Evolutionary conservation across 2,797 vertebrate species (phyloP).

Genomic region (Aeoliscus strigatus): DNA sequence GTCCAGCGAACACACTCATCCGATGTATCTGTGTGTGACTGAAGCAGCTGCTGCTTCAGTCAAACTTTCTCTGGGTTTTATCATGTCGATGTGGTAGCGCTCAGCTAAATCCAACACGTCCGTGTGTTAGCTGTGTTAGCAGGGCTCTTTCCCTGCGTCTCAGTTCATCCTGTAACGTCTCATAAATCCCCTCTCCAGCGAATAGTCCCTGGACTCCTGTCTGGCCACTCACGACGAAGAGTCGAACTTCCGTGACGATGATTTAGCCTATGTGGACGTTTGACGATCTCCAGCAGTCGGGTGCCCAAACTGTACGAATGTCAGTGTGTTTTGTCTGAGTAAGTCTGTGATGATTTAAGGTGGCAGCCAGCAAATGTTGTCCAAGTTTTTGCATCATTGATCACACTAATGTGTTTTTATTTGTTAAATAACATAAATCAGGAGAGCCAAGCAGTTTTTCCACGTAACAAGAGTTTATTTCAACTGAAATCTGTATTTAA

Average conservation of each 20-base stretch:
- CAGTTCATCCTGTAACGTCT: slow-evolving; percentile 53
- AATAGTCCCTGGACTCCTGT: slow-evolving; percentile 30
- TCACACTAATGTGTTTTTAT: too few relatives aligned
- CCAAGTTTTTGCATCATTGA: background rate
- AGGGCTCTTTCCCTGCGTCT: slow-evolving; percentile 48
- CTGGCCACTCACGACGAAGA: slow-evolving; percentile 24
- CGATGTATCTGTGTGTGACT: slow-evolving; percentile 41
- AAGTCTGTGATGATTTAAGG: background rate
- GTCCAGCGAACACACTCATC: slow-evolving; percentile 15
- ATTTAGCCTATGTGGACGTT: slow-evolving; percentile 19
- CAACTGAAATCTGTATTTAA: slow-evolving; percentile 87
- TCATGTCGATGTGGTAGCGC: slow-evolving; percentile 46
- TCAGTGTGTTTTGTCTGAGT: too few relatives aligned
- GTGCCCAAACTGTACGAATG: too few relatives aligned
- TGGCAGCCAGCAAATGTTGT: background rate
- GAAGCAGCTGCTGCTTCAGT: slow-evolving; percentile 45
- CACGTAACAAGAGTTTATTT: slow-evolving; percentile 91
- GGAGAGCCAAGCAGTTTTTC: slow-evolving; percentile 31
- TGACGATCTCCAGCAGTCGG: background rate
- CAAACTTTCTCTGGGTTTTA: too few relatives aligned
- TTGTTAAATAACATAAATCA: slow-evolving; percentile 11
- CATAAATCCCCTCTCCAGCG: slow-evolving; percentile 64
- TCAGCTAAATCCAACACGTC: slow-evolving; percentile 49
- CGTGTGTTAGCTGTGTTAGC: slow-evolving; percentile 46
- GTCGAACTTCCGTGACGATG: slow-evolving; percentile 20